phyloP scores from a whole-genome alignment of 2,113 vertebrate species.

The Aptenodytes forsteri region DNA sequence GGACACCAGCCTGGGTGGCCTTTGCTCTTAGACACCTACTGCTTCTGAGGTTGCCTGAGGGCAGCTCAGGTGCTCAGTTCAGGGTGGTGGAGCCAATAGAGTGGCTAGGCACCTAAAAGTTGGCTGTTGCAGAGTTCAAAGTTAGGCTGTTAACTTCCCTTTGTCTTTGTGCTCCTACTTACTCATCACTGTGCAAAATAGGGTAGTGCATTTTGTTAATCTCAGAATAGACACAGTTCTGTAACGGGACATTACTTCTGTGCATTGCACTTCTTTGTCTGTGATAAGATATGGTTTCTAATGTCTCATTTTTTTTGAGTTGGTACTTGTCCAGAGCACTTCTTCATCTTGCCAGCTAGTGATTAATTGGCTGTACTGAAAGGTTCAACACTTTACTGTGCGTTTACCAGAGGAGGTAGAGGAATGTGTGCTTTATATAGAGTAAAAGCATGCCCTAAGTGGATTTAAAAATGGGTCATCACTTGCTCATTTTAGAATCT shows the following conservation, averaged over 20 bases:
- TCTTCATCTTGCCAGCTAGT: constrained; percentile 65
- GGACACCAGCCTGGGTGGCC: neutral
- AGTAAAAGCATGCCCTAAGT: constrained; percentile 18
- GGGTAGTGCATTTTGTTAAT: neutral
- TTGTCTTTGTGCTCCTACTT: neutral
- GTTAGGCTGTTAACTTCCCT: neutral
- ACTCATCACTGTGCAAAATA: neutral
- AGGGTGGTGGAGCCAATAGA: neutral
- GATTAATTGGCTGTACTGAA: constrained; percentile 62
- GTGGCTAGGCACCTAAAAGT: neutral
- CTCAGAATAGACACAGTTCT: constrained; percentile 23
- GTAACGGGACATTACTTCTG: constrained; percentile 51
- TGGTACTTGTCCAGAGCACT: constrained; percentile 54
- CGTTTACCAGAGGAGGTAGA: constrained; percentile 40
- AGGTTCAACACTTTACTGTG: constrained; percentile 57
- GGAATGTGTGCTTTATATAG: constrained; percentile 24
- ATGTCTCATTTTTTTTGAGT: neutral
- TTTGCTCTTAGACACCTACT: neutral
- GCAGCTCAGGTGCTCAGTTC: neutral
- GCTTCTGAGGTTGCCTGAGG: neutral
- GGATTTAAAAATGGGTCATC: constrained; percentile 57
- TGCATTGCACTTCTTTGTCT: constrained; percentile 51
- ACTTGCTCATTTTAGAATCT: neutral
- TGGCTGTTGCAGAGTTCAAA: neutral
- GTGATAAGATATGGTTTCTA: constrained; percentile 40